These are phyloP conservation scores for Chlamydotis undulata DNA, from an alignment of 2,113 vertebrate species.

Conservation along the genomic window DNA sequence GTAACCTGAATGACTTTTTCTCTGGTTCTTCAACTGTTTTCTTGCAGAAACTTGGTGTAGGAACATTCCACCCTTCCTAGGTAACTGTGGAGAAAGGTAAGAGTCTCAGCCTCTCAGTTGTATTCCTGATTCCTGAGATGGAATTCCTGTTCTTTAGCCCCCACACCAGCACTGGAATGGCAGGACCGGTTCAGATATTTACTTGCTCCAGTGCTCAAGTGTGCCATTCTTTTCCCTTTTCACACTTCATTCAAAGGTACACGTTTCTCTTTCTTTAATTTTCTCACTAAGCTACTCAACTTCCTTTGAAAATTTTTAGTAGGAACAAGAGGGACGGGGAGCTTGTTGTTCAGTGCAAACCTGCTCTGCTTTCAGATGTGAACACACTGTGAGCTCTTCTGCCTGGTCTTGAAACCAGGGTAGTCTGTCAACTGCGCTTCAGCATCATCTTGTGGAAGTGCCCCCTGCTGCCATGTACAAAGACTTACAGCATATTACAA, in stretches of 20 bases:
- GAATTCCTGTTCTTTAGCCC: neutral
- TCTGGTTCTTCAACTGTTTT: neutral
- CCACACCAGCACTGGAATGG: neutral
- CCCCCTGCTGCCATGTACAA: slow-evolving; percentile 43
- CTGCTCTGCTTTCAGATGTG: neutral
- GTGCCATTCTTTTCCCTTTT: neutral
- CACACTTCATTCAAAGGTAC: neutral
- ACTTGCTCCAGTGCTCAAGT: neutral
- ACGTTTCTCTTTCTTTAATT: neutral
- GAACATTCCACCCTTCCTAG: neutral
- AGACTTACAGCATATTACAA: slow-evolving; percentile 17
- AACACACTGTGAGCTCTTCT: neutral
- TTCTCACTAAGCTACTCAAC: neutral
- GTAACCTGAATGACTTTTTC: neutral
- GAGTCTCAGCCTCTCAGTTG: neutral
- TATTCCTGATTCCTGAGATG: neutral
- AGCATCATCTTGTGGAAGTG: slow-evolving; percentile 13
- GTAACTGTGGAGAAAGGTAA: neutral
- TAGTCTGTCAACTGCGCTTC: neutral
- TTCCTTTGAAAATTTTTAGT: neutral
- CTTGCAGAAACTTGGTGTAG: neutral
- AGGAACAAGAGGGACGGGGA: neutral
- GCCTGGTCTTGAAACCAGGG: neutral
- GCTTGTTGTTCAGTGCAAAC: neutral
- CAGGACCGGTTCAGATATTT: neutral